Evolutionary conservation across 2,888 invertebrate species (phyloP).

Genomic region (Chrysolina americana): DNA sequence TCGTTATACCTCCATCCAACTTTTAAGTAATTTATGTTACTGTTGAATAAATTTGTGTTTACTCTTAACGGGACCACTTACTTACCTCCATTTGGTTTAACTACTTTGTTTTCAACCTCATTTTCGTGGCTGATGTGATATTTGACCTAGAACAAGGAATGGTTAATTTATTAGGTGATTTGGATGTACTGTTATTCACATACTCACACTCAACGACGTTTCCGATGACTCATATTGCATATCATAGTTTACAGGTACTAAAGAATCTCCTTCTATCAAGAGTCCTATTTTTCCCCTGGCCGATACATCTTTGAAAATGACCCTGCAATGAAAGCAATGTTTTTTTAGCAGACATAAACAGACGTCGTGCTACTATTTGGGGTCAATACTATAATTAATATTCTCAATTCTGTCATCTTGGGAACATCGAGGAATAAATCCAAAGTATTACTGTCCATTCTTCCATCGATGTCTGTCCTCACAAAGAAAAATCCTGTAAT

Average conservation of each 20-base stretch:
- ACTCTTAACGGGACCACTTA: neutral
- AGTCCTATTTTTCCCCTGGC: slow-evolving; percentile 74
- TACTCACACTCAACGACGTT: slow-evolving; percentile 72
- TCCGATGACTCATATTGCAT: slow-evolving; percentile 72
- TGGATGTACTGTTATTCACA: neutral
- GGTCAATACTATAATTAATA: no score
- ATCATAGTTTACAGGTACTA: slow-evolving; percentile 73
- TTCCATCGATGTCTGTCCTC: no score
- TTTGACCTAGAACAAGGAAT: slow-evolving; percentile 56
- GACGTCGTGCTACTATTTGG: no score
- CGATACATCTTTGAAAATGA: slow-evolving; percentile 72
- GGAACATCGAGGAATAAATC: no score
- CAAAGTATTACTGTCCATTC: no score
- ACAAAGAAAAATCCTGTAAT: no score
- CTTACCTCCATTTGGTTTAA: slow-evolving; percentile 59
- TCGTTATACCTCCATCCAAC: no score
- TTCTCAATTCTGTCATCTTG: no score
- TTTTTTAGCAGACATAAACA: neutral
- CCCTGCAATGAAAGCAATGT: slow-evolving; percentile 66
- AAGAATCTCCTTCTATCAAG: slow-evolving; percentile 73
- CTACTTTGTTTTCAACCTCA: slow-evolving; percentile 61
- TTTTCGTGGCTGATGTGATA: slow-evolving; percentile 58
- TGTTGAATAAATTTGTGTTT: neutral
- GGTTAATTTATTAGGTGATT: neutral
- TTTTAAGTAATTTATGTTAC: no score